Base-by-base conservation (phyloP, 2,113 vertebrate genomes). In the Pseudopodoces humilis region DNA sequence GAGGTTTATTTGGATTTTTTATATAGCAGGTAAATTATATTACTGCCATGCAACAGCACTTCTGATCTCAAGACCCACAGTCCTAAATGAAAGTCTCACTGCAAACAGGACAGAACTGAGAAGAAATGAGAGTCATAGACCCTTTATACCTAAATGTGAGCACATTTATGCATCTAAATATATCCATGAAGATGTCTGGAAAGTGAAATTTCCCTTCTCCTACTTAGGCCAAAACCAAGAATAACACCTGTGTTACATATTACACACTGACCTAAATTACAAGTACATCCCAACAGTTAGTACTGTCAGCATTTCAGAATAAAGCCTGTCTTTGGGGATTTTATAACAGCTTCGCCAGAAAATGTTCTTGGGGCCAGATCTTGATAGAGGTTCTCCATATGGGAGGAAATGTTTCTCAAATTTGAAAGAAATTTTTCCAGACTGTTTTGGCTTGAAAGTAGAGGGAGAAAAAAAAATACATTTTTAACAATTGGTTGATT, bases 321-420 rank as follows among this genome's bases (percentile, higher is more conserved):
- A 94, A 89, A 86, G 78, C 43, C 59, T 69, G 77, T 95, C 95
- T 85, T 86, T n/a, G 39, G 76, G 88, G 80, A 95, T 90, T 92
- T 93, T 77, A 13, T 80, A 94, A 92, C 81, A 83, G 3, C 71
- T 92, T 52, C 16, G 88, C 72, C 93, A 91, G 88, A 83, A 94
- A 94, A 81, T 41, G 46, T 93, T 94, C 68, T 50, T 67, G 13
- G 70, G 94, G 87, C 87, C 93, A 97, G 83, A 92, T 88, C 86
- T 95, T 94, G 86, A 93, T 88, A 95, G 80, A 95, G 33, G 33
- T 91, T 93, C 95, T 97, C 83, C 93, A 94, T 95, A 92, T 91
- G 90, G 88, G 67, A 95, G 90, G 82, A 97, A 93, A 86, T 92
- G 79, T 83, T 95, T 92, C 90, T 91, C 79, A 90, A 96, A 85